Evolutionary conservation across 2,888 invertebrate genomes (phyloP).

Genomic region (Lithophane socia): DNA sequence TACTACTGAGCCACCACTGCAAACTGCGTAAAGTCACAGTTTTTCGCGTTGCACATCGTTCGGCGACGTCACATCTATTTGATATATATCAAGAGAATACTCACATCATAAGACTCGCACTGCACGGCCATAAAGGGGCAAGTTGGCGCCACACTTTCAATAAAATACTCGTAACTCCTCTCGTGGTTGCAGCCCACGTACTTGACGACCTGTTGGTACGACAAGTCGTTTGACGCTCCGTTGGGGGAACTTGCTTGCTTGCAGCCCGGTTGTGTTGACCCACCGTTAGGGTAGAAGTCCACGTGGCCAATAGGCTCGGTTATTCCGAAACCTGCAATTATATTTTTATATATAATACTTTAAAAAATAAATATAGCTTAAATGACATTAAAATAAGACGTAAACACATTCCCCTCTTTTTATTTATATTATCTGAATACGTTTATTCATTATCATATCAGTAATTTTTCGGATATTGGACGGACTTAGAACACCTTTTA

Average conservation of each 20-base stretch:
- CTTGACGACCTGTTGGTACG: conserved; percentile 88
- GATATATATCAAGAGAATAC: conserved; percentile 52
- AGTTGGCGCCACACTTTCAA: conserved; percentile 94
- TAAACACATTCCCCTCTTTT: no score
- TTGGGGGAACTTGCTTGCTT: conserved; percentile 72
- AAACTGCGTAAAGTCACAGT: not conserved
- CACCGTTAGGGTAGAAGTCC: conserved; percentile 98
- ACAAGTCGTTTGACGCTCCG: conserved; percentile 73
- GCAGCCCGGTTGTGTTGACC: conserved; percentile 92
- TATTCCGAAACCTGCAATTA: conserved; percentile 93
- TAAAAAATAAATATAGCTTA: no score
- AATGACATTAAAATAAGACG: no score
- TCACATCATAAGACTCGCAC: conserved; percentile 94
- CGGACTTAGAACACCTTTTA: not conserved
- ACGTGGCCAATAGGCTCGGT: conserved; percentile 96
- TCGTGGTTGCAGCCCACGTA: conserved; percentile 97
- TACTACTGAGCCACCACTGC: not conserved
- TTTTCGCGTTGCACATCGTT: not conserved
- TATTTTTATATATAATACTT: no score
- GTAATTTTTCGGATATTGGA: not conserved
- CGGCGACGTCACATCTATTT: not conserved
- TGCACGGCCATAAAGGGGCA: conserved; percentile 95
- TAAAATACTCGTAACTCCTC: conserved; percentile 95
- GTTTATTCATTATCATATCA: no score
- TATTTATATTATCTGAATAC: not conserved